These are phyloP conservation scores for Mesorhabditis spiculigera DNA, from an alignment of 2,888 invertebrate species.

Conservation along the genomic window DNA sequence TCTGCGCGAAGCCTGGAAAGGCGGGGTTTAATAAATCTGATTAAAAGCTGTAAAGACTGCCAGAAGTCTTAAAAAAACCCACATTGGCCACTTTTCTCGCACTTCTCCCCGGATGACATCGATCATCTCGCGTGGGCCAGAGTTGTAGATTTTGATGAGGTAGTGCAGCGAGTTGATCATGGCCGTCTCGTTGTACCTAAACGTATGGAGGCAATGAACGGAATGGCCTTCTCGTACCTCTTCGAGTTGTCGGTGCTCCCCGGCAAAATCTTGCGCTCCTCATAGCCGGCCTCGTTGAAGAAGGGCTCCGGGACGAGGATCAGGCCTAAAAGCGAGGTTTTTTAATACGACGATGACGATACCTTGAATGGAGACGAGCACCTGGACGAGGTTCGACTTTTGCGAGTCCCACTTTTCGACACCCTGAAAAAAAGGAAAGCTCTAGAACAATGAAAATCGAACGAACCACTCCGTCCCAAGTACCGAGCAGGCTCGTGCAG, in stretches of 20 bases:
- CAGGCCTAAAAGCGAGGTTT: conserved; percentile 10
- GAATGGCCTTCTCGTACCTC: conserved; percentile 13
- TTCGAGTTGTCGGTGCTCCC: conserved; percentile 14
- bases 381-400: conserved; percentile 19
- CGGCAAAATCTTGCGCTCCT: conserved; percentile 15
- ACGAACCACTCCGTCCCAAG: conserved; percentile 17
- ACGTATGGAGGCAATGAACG: neutral
- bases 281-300: conserved; percentile 26
- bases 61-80: neutral
- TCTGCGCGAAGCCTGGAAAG: neutral
- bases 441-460: too few relatives aligned
- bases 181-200: conserved; percentile 6
- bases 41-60: too few relatives aligned
- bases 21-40: too few relatives aligned
- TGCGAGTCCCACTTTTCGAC: conserved; percentile 16
- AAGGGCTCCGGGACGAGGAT: conserved; percentile 19
- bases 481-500: conserved; percentile 21
- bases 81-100: neutral
- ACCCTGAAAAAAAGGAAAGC: conserved; percentile 8
- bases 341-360: neutral
- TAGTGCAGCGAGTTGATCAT: conserved; percentile 18
- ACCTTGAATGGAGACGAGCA: conserved; percentile 21
- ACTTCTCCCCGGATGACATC: neutral
- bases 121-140: neutral
- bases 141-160: conserved; percentile 10